Evolutionary conservation across 1,140 invertebrate species (phyloP).

Genomic region (Pseudomyrmex sp.): DNA sequence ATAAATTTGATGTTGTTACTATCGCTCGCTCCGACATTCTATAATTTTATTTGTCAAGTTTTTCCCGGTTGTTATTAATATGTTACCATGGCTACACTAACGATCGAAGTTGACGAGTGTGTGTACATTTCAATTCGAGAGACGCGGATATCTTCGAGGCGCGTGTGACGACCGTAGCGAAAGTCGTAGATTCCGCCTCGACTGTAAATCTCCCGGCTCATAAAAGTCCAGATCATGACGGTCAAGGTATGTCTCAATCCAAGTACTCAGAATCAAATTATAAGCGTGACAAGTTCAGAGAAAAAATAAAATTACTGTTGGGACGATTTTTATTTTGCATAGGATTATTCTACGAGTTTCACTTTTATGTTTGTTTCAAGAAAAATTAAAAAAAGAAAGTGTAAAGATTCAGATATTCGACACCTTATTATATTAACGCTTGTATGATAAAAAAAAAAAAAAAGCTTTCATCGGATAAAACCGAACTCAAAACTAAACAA

Average conservation of each 20-base stretch:
- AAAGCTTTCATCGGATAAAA: neutral
- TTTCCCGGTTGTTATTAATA: too few relatives aligned
- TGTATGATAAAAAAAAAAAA: slow-evolving; percentile 5
- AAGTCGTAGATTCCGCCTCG: neutral
- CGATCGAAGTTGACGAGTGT: neutral
- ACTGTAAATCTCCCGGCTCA: slow-evolving; percentile 57
- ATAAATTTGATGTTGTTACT: too few relatives aligned
- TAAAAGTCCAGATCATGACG: slow-evolving; percentile 57
- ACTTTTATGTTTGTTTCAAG: neutral
- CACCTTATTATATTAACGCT: neutral
- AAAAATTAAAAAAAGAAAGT: too few relatives aligned
- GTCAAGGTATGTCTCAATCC: slow-evolving; percentile 63
- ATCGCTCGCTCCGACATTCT: too few relatives aligned
- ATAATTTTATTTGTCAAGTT: too few relatives aligned
- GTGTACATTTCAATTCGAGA: slow-evolving; percentile 8
- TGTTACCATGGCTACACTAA: too few relatives aligned
- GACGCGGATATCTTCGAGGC: neutral
- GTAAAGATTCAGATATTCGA: neutral
- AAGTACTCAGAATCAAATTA: slow-evolving; percentile 9
- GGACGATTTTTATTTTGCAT: neutral
- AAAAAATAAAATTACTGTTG: slow-evolving; percentile 57
- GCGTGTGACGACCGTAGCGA: neutral
- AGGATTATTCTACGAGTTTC: neutral
- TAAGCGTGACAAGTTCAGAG: slow-evolving; percentile 40
- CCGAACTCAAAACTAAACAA: neutral